Base-by-base conservation (phyloP, 2,797 vertebrate genomes). In the Hirundo rustica region DNA sequence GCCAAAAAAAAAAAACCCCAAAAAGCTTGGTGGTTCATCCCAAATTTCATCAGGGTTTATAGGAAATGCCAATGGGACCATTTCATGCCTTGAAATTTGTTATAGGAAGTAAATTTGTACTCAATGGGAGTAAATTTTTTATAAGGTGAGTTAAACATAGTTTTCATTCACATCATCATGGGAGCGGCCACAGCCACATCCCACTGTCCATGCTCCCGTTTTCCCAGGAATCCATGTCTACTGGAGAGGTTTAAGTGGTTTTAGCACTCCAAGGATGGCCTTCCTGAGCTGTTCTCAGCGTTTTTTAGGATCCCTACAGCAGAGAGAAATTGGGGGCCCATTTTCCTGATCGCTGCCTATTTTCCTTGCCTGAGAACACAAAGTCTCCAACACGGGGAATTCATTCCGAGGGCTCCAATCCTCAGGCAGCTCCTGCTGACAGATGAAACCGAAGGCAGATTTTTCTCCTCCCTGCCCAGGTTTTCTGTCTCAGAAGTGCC, bases 141-240 rank as follows among this genome's bases (percentile, higher is more conserved):
- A 79, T 23, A 13, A 54, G 17, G 54, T 4, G 14, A 65, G 47
- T 62, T 57, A 44, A 55, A 21, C 3, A 1, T 13, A 4, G 9
- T 16, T 85, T 55, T 27, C 29, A 25, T 53, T 29, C 10, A 5
- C 5, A 10, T 16, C 66, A 58, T 30, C 17, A 19, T 1, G 9
- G 20, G 55, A 38, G 32, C 13, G 1, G 53, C 3, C 32, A 16
- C 1, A 1, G 34, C 34, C 42, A 21, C 34, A 7, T 19, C 16
- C 44, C 51, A 3, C 13, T 13, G 11, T 2, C 78, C 74, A 0
- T 1, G 23, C 11, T 76, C 50, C n/a, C 2, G 2, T 32, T 62
- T 67, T 68, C 18, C 42, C 72, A 36, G 16, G 8, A 32, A 92
- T 44, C n/a, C 2, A 5, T 2, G 12, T 19, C 15, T 20, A 19